Evolutionary conservation across 1,140 invertebrate genomes (phyloP).

Genomic region (Dendrolimus kikuchii): DNA sequence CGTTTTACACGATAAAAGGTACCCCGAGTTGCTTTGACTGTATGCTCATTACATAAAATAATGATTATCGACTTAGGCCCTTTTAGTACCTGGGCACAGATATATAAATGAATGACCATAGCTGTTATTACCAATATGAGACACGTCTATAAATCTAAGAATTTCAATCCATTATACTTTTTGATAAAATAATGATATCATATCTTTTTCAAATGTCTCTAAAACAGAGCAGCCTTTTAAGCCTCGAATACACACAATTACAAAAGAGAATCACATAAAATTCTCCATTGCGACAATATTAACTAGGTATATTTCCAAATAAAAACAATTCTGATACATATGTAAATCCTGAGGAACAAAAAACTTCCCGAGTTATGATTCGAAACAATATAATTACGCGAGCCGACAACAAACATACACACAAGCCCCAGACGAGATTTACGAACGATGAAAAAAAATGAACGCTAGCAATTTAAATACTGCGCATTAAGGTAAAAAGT

Average conservation of each 20-base stretch:
- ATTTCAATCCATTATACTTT: too few species aligned
- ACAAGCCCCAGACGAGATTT: constrained; percentile 19
- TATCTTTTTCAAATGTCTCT: too few species aligned
- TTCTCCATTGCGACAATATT: constrained; percentile 29
- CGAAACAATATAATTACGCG: constrained; percentile 39
- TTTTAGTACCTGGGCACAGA: too few species aligned
- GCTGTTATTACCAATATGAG: too few species aligned
- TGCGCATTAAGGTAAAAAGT: constrained; percentile 22
- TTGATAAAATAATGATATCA: too few species aligned
- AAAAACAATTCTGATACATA: constrained; percentile 12
- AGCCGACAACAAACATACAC: constrained; percentile 46
- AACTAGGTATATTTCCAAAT: constrained; percentile 16
- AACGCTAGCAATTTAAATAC: constrained; percentile 53
- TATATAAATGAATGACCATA: too few species aligned
- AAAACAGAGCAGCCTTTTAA: too few species aligned
- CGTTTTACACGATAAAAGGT: too few species aligned
- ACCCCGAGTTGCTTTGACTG: too few species aligned
- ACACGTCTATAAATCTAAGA: too few species aligned
- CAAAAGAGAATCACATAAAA: constrained; percentile 40
- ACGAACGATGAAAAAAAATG: constrained; percentile 11
- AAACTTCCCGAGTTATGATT: constrained; percentile 26
- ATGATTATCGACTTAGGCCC: too few species aligned
- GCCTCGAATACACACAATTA: constrained; percentile 18
- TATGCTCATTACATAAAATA: too few species aligned
- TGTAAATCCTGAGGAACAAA: constrained; percentile 24